These are phyloP conservation scores for Trachelus stipa DNA, from an alignment of 2,888 invertebrate genomes.

Conservation along the genomic window DNA sequence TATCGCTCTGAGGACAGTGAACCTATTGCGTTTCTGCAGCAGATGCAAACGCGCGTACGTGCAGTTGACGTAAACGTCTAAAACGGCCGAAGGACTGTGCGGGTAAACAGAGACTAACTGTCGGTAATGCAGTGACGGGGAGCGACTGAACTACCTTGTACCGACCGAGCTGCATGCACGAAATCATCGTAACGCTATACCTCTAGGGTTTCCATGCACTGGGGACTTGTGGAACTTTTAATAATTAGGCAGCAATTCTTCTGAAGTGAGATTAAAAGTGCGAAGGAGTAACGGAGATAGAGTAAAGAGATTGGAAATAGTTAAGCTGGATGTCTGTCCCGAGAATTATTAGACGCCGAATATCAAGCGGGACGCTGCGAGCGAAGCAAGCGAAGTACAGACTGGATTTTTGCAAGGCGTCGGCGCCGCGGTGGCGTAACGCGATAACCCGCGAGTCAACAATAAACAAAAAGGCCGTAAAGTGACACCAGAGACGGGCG, in stretches of 20 bases:
- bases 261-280: background rate
- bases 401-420: slow-evolving; percentile 2
- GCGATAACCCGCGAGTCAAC: slow-evolving; percentile 28
- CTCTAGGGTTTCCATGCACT: background rate
- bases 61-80: background rate
- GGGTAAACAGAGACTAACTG: background rate
- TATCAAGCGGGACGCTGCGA: background rate
- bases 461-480: slow-evolving; percentile 17
- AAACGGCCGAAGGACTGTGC: background rate
- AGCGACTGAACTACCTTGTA: background rate
- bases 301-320: background rate
- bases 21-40: slow-evolving; percentile 1
- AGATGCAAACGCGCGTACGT: slow-evolving; percentile 2
- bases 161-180: background rate
- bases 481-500: background rate
- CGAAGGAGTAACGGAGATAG: background rate
- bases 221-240: background rate
- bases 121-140: background rate
- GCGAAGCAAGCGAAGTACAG: background rate
- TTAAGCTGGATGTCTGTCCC: background rate
- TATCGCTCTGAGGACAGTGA: slow-evolving; percentile 16
- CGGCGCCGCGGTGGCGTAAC: slow-evolving; percentile 18
- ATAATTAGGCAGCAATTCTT: background rate
- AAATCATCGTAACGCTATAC: background rate
- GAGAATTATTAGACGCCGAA: background rate